Evolutionary conservation across 2,797 vertebrate species (phyloP).

Genomic region (Protonibea diacanthus): DNA sequence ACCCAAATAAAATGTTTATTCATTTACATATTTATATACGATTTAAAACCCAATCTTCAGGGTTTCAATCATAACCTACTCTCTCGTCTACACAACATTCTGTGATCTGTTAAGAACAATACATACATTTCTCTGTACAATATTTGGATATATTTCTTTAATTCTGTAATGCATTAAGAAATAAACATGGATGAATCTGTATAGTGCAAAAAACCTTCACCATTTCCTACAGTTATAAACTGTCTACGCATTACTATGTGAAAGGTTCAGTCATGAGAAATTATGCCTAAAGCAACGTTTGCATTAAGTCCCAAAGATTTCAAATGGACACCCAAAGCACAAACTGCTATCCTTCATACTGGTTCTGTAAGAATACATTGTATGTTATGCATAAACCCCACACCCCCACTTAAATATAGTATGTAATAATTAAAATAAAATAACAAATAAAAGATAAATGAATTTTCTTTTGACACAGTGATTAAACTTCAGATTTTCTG

Average conservation of each 20-base stretch:
- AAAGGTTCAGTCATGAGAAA: constrained; percentile 39
- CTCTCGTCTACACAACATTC: constrained; percentile 25
- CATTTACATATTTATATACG: constrained; percentile 76
- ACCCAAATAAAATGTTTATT: constrained; percentile 77
- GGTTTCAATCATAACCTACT: constrained; percentile 49
- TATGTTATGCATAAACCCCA: constrained; percentile 27
- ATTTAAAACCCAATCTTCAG: constrained; percentile 50
- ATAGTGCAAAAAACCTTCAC: constrained; percentile 72
- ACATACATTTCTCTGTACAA: constrained; percentile 66
- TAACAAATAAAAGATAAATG: constrained; percentile 31
- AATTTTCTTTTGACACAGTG: constrained; percentile 51
- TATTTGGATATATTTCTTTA: constrained; percentile 45
- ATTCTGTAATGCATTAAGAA: constrained; percentile 46
- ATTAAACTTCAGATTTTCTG: constrained; percentile 36
- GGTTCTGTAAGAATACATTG: constrained; percentile 38
- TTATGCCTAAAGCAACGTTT: constrained; percentile 16
- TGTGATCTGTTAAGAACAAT: constrained; percentile 43
- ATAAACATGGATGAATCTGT: constrained; percentile 50
- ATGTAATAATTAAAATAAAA: constrained; percentile 59
- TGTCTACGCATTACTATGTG: constrained; percentile 30
- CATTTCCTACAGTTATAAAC: constrained; percentile 49
- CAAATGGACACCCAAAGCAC: constrained; percentile 29
- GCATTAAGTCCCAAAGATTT: constrained; percentile 35
- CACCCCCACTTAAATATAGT: constrained; percentile 56
- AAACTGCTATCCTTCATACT: constrained; percentile 57